These are phyloP conservation scores for Urocynchramus pylzowi DNA, from an alignment of 2,113 vertebrate species.

Conservation along the genomic window DNA sequence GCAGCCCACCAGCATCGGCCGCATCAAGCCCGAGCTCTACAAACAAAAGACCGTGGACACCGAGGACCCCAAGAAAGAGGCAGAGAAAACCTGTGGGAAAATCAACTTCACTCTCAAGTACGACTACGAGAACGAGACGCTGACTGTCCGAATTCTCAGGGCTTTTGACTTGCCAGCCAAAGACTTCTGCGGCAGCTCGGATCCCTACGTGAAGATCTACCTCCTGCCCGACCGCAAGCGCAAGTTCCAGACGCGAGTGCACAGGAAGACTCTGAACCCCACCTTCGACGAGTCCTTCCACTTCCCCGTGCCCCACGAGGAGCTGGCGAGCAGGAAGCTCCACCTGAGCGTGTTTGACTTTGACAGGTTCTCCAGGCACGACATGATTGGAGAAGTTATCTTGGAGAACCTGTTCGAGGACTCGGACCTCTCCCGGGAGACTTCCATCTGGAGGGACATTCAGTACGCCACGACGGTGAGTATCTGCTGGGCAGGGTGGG, in stretches of 20 bases:
- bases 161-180: conserved; percentile 95
- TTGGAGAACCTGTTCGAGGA: conserved; percentile 83
- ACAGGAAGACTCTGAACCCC: conserved; percentile 97
- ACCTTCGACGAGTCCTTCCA: conserved; percentile 93
- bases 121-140: conserved; percentile 89
- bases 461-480: conserved; percentile 82
- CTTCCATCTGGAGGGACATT: conserved; percentile 85
- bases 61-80: conserved; percentile 84
- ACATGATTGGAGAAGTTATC: conserved; percentile 86
- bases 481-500: not conserved
- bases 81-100: conserved; percentile 86
- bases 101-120: conserved; percentile 97
- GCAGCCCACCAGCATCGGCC: conserved; percentile 88
- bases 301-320: conserved; percentile 84
- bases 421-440: conserved; percentile 81
- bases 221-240: conserved; percentile 94
- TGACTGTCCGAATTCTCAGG: conserved; percentile 89
- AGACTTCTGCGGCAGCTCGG: conserved; percentile 97
- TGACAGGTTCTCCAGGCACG: conserved; percentile 84
- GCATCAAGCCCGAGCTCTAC: conserved; percentile 93
- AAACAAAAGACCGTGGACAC: conserved; percentile 85
- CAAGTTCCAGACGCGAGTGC: conserved; percentile 97
- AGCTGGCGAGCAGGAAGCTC: conserved; percentile 77
- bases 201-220: conserved; percentile 98
- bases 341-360: conserved; percentile 86